Base-by-base conservation (phyloP, 2,113 vertebrate genomes). In the Psophia crepitans region DNA sequence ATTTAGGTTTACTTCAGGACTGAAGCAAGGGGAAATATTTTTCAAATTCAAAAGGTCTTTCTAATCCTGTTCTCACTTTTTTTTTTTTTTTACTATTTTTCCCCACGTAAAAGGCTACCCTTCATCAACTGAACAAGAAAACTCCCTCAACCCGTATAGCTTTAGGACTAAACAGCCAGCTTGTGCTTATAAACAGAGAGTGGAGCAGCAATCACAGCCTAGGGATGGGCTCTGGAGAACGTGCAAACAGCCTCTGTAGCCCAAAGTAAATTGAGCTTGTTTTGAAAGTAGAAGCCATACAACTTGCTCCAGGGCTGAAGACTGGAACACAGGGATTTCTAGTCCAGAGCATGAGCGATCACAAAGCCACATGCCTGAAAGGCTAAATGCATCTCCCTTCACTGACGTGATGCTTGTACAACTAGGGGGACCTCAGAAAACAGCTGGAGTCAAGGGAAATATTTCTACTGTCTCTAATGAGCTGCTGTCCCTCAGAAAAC, bases 271-370 rank as follows among this genome's bases (percentile, higher is more conserved):
- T 63, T 81, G 90, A 91, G 92, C 86, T 96, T 94, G 92, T 94
- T 97, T 95, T 95, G 86, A 93, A 96, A 97, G 94, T 30, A 75
- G 97, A 81, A 96, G 90, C 86, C 90, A 79, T 93, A 82, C 80
- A 96, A 87, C 69, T 82, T 53, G 92, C 94, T 97, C 44, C 82
- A 87, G 94, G 97, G 90, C 80, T 82, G 88, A 93, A 81, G 83
- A 84, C 86, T 89, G 83, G 80, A 96, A 92, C 92, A 79, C 18
- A 11, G 94, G 89, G 94, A 89, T 93, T 95, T 93, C 94, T 95
- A 89, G 82, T 94, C 84, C 87, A 83, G 74, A 95, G 81, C 57
- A 69, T 4, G n/a, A 95, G 81, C 21, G 24, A 93, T 87, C 88
- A 69, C 84, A 95, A 71, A 89, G 92, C 89, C 89, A 89, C 74